These are phyloP conservation scores for Styela clava DNA, from an alignment of 23 tunicate species.

Conservation along the genomic window DNA sequence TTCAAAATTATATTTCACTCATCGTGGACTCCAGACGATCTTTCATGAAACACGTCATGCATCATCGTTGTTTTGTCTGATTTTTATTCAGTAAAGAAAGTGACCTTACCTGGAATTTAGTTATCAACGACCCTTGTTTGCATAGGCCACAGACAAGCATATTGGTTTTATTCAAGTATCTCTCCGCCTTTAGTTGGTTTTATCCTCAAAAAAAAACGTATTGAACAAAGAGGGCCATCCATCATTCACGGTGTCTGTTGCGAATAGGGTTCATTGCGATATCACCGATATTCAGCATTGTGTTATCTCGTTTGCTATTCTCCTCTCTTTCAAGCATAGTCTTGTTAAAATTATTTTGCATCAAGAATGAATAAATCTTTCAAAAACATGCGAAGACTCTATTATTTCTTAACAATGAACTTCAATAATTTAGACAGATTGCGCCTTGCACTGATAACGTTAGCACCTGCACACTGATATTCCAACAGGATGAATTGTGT, in stretches of 20 bases:
- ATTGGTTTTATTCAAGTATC: neutral
- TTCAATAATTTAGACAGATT: neutral
- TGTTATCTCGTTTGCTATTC: neutral
- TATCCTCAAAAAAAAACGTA: neutral
- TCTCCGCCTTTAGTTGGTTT: neutral
- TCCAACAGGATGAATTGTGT: neutral
- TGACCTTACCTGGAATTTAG: neutral
- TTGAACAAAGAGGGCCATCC: neutral
- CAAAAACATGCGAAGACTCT: no score
- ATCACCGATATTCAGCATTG: neutral
- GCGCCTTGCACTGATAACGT: neutral
- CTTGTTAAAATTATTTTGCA: no score
- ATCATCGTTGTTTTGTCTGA: neutral
- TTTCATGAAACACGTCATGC: neutral
- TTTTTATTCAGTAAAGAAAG: neutral
- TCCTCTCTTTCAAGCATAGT: no score
- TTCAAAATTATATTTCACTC: neutral
- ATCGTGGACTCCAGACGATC: neutral
- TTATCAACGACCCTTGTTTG: neutral
- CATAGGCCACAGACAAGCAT: neutral
- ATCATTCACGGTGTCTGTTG: neutral
- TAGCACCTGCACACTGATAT: neutral
- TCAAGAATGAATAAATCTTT: no score
- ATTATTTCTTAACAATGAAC: neutral
- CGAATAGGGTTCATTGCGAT: neutral